Percentiles rank a stretch among this genome's conserved stretches.
These are phyloP conservation scores for Sorex maritimensis DNA, from an alignment of 2,797 vertebrate genomes.

Conservation along the genomic window DNA sequence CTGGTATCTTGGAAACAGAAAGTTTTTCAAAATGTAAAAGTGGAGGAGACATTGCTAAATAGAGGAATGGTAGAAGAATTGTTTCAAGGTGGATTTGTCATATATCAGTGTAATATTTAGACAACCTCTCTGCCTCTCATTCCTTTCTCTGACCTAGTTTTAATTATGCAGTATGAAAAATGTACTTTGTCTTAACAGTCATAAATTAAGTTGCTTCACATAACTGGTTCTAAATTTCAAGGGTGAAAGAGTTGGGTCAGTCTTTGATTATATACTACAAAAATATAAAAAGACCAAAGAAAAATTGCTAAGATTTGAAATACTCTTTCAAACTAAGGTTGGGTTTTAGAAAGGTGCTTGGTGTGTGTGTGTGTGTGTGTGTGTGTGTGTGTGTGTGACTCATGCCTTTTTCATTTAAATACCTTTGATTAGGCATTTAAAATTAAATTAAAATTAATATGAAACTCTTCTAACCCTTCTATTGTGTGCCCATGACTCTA, in stretches of 20 bases:
- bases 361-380: slow-evolving; percentile 82
- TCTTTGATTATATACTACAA: slow-evolving; percentile 86
- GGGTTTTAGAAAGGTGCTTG: slow-evolving; percentile 83
- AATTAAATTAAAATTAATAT: slow-evolving; percentile 80
- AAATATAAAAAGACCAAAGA: slow-evolving; percentile 86
- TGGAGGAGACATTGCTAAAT: slow-evolving; percentile 73
- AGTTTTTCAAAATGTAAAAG: not conserved
- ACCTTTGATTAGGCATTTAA: slow-evolving; percentile 83
- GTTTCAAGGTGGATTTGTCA: slow-evolving; percentile 77
- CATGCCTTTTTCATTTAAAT: slow-evolving; percentile 77
- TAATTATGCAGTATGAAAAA: slow-evolving; percentile 86
- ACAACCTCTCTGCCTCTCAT: slow-evolving; percentile 78
- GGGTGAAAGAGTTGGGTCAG: slow-evolving; percentile 69
- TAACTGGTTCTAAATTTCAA: slow-evolving; percentile 84
- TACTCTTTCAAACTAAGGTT: slow-evolving; percentile 83
- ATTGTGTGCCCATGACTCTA: slow-evolving; percentile 62
- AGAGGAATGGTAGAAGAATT: slow-evolving; percentile 80
- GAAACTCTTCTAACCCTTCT: slow-evolving; percentile 69
- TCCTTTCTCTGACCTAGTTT: slow-evolving; percentile 85
- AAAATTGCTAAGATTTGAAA: slow-evolving; percentile 69
- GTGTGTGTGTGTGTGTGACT: slow-evolving; percentile 82
- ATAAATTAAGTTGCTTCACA: slow-evolving; percentile 85
- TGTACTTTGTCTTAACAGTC: slow-evolving; percentile 77
- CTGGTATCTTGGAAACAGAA: slow-evolving; percentile 50
- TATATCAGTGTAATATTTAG: slow-evolving; percentile 86